These are phyloP conservation scores for Gibbula magus DNA, from an alignment of 2,888 invertebrate genomes.

Conservation along the genomic window DNA sequence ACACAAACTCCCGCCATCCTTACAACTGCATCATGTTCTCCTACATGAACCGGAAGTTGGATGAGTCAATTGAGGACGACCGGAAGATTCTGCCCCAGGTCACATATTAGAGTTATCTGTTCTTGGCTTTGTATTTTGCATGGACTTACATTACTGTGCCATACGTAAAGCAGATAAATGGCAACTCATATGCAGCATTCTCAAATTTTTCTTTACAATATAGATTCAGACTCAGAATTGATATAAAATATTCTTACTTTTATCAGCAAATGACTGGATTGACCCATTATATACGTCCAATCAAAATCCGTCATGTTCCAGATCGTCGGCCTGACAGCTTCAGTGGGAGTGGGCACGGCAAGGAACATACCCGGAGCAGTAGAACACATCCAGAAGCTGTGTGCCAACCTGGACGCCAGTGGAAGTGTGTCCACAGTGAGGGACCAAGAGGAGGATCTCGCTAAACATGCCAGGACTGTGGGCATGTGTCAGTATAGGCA, in stretches of 20 bases:
- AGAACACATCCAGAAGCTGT: conserved; percentile 69
- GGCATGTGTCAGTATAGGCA: conserved; percentile 50
- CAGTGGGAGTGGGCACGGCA: conserved; percentile 72
- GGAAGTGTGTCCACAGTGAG: conserved; percentile 62
- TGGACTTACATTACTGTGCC: no score
- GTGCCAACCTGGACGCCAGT: conserved; percentile 67
- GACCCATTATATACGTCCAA: no score
- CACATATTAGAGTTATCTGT: background rate
- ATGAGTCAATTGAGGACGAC: background rate
- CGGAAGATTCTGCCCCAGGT: conserved; percentile 42
- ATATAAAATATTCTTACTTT: no score
- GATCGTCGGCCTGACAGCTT: conserved; percentile 75
- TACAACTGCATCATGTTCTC: conserved; percentile 67
- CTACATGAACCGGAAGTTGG: conserved; percentile 64
- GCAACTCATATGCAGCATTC: no score
- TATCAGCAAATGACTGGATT: no score
- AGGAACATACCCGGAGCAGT: conserved; percentile 60
- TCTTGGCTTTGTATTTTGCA: no score
- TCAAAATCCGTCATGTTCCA: conserved; percentile 41
- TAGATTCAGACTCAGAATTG: no score
- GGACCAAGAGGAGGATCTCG: conserved; percentile 50
- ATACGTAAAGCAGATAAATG: no score
- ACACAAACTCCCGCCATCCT: conserved; percentile 65
- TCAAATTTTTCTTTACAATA: no score
- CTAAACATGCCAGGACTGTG: conserved; percentile 57